Evolutionary conservation across 2,113 vertebrate genomes (phyloP), one percentile per base, ranked within the genome.

Genomic region (Phocoena phocoena): DNA sequence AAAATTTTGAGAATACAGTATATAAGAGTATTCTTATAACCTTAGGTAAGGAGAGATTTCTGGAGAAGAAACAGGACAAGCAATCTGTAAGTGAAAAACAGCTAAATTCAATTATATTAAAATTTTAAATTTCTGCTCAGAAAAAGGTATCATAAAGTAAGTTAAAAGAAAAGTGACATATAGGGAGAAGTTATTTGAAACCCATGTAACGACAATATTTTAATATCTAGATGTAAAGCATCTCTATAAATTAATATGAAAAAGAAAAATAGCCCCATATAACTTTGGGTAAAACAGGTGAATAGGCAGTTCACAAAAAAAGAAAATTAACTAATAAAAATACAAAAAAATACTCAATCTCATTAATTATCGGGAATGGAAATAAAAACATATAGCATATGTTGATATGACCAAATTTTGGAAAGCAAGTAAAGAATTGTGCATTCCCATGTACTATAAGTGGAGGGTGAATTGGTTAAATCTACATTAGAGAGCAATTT

Each of bases 381-480:
- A 76, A 88, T 71, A 4, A n/a, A 92, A 81, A 84, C 6, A 47
- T 6, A 50, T 15, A 55, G 1, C 2, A n/a, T 44, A 77, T 14
- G 0, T 33, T 94, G 9, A 84, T 26, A 25, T 55, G 20, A 65
- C 26, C 8, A 73, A 21, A 5, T 88, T 73, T 88, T 33, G 3
- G 4, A 6, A 90, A 38, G 31, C 31, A 74, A 58, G 25, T 44
- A 81, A n/a, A 71, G 5, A 83, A 70, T 26, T 55, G 21, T 7
- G 26, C 38, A 0, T 1, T 87, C 2, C 7, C 5, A 21, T 33
- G 36, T 6, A 15, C 2, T 50, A 14, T n/a, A 5, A 26, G 2
- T 77, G 1, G 12, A 90, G 3, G 5, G 5, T 50, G 20, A 89
- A 68, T 28, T 65, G 11, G 11, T 8, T 85, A 36, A 93, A 83